These are phyloP conservation scores for Poecilus cupreus DNA, from an alignment of 2,888 invertebrate genomes.

Conservation along the genomic window DNA sequence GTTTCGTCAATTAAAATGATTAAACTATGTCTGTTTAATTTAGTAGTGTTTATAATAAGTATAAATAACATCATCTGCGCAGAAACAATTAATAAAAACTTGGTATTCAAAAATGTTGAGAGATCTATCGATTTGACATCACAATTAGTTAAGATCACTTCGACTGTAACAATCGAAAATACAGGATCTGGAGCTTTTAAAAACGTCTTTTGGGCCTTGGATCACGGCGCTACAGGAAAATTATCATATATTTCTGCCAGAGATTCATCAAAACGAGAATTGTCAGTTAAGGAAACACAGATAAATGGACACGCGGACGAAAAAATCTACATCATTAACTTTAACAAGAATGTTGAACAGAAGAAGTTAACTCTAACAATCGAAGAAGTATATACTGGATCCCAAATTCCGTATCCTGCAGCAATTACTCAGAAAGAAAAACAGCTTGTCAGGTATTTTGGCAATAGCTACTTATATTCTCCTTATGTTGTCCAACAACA, in stretches of 20 bases:
- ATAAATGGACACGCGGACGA: slow-evolving; percentile 73
- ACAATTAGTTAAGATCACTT: slow-evolving; percentile 89
- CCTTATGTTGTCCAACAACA: slow-evolving; percentile 89
- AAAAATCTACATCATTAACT: slow-evolving; percentile 70
- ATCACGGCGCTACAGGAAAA: slow-evolving; percentile 77
- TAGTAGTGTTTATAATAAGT: slow-evolving; percentile 40
- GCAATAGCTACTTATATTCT: slow-evolving; percentile 88
- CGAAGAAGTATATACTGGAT: slow-evolving; percentile 85
- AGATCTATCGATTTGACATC: slow-evolving; percentile 90
- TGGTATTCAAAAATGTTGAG: slow-evolving; percentile 87
- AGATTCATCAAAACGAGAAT: slow-evolving; percentile 77
- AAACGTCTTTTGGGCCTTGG: slow-evolving; percentile 83
- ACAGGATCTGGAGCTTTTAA: slow-evolving; percentile 82
- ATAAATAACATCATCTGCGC: slow-evolving; percentile 5
- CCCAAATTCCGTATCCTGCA: slow-evolving; percentile 88
- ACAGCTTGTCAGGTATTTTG: slow-evolving; percentile 91
- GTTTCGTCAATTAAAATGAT: slow-evolving; percentile 49
- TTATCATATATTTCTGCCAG: slow-evolving; percentile 86
- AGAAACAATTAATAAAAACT: slow-evolving; percentile 75
- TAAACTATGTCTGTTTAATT: slow-evolving; percentile 16
- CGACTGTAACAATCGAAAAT: slow-evolving; percentile 90
- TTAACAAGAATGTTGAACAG: slow-evolving; percentile 62
- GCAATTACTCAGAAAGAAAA: slow-evolving; percentile 94
- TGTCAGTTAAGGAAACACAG: slow-evolving; percentile 70
- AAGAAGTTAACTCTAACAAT: slow-evolving; percentile 74